These are phyloP conservation scores for Himalopsyche japonica DNA, from an alignment of 2,888 invertebrate genomes.

Conservation along the genomic window DNA sequence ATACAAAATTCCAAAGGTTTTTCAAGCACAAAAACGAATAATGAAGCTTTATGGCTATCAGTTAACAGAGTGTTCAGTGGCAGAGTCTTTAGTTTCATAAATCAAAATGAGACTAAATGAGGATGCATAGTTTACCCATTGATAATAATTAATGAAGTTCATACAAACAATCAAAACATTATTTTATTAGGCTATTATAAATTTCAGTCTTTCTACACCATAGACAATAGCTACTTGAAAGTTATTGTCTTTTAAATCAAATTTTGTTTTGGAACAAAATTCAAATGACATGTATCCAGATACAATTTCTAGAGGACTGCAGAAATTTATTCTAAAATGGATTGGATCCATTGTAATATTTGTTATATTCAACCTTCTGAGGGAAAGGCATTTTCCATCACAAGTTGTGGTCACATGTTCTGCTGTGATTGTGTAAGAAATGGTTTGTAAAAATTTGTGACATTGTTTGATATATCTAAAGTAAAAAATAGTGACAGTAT, in stretches of 20 bases:
- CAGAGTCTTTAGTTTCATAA: too few relatives aligned
- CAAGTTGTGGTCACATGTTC: constrained; percentile 61
- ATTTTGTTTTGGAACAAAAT: not conserved
- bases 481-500: not conserved
- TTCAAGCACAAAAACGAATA: too few relatives aligned
- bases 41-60: too few relatives aligned
- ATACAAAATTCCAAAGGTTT: too few relatives aligned
- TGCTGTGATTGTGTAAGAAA: constrained; percentile 55
- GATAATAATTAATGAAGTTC: too few relatives aligned
- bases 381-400: constrained; percentile 54
- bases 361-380: constrained; percentile 56
- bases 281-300: not conserved
- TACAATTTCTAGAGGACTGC: too few relatives aligned
- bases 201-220: not conserved
- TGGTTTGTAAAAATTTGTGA: constrained; percentile 43
- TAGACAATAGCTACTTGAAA: not conserved
- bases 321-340: constrained; percentile 46
- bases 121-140: too few relatives aligned
- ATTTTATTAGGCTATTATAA: too few relatives aligned
- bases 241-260: not conserved
- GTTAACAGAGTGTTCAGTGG: too few relatives aligned
- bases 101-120: too few relatives aligned
- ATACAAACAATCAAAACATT: too few relatives aligned
- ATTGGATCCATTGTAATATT: constrained; percentile 61
- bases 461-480: not conserved